Conservation (phyloP, 1,140 invertebrate species). For the Nephila pilipes region DNA sequence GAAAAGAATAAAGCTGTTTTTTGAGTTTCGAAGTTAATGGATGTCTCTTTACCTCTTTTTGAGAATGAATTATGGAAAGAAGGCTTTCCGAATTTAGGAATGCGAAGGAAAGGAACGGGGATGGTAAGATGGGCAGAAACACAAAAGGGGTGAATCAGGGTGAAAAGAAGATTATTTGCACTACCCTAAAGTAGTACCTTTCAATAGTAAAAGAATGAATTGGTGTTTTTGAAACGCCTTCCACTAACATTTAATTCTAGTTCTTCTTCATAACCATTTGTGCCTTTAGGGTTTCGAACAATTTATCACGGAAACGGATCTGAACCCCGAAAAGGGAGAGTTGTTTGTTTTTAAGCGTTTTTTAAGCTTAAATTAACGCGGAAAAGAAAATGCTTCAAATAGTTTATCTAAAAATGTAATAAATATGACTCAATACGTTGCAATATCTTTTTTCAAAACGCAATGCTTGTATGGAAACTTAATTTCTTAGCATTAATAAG, state of each 20-base stretch:
- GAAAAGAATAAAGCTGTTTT: constrained; percentile 42
- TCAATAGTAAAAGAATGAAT: constrained; percentile 68
- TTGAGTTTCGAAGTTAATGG: constrained; percentile 33
- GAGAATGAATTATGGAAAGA: constrained; percentile 36
- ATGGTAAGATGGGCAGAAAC: neutral
- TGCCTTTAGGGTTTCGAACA: constrained; percentile 25
- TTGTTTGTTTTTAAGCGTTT: neutral
- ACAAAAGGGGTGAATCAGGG: neutral
- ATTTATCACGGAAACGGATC: constrained; percentile 9
- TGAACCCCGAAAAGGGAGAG: neutral
- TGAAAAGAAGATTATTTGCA: neutral
- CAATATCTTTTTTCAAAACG: too few species aligned
- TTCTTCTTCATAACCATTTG: neutral
- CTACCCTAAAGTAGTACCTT: constrained; percentile 60
- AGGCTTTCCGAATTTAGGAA: neutral
- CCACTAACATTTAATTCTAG: constrained; percentile 55
- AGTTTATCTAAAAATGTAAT: too few species aligned
- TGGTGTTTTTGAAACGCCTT: constrained; percentile 56
- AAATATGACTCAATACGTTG: too few species aligned
- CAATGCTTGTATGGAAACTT: too few species aligned
- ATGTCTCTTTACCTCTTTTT: constrained; percentile 43
- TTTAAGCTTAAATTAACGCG: neutral
- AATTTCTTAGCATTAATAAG: too few species aligned
- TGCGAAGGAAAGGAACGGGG: neutral
- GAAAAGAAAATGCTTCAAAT: too few species aligned